Evolutionary conservation across 2,797 vertebrate species (phyloP).

Genomic region (Liasis olivaceus): DNA sequence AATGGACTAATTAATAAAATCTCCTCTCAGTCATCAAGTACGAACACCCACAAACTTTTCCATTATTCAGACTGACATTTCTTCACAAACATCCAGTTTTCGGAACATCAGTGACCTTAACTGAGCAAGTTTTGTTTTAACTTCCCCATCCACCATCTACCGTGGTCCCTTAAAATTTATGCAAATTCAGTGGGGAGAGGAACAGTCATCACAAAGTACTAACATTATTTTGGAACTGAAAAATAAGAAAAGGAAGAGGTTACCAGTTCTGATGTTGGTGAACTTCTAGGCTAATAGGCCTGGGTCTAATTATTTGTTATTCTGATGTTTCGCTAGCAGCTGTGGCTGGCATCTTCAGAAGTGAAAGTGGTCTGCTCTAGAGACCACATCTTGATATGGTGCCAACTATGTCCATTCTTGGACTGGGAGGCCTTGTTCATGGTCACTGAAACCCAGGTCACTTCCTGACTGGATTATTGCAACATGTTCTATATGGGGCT

Average conservation of each 20-base stretch:
- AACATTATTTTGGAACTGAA: background rate
- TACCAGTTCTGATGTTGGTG: background rate
- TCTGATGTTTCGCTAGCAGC: background rate
- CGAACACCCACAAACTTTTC: background rate
- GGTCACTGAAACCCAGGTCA: background rate
- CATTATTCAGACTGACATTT: constrained; percentile 15
- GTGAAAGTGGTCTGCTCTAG: background rate
- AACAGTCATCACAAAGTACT: background rate
- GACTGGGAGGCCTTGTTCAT: background rate
- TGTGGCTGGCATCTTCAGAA: background rate
- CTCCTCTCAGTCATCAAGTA: background rate
- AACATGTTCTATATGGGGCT: background rate
- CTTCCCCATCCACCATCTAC: background rate
- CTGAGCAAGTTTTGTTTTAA: constrained; percentile 1
- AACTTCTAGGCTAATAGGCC: background rate
- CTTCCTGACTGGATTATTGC: no score
- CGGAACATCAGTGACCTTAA: background rate
- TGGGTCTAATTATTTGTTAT: background rate
- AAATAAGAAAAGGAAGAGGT: background rate
- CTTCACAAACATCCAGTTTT: background rate
- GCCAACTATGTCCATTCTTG: background rate
- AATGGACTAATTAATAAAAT: constrained; percentile 30
- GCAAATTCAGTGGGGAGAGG: background rate
- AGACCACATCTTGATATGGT: no score
- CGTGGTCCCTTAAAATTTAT: background rate